phyloP scores from a whole-genome alignment of 2,797 vertebrate species.

The Neopelma chrysocephalum region DNA sequence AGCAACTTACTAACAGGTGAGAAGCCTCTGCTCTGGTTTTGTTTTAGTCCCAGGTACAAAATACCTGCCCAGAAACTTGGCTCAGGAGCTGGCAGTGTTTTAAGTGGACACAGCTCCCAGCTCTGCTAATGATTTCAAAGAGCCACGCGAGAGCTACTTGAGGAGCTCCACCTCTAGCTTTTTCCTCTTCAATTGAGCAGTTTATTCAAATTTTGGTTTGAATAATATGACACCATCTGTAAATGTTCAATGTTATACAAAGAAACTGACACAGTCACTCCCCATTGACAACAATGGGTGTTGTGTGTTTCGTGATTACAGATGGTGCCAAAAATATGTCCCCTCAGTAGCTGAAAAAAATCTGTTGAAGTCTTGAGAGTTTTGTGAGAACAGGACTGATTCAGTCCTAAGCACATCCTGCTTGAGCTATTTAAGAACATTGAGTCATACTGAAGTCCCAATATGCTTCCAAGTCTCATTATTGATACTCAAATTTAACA shows the following conservation, averaged over 20 bases:
- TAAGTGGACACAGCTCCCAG: not conserved
- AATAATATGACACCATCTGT: constrained; percentile 49
- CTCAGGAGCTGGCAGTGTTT: not conserved
- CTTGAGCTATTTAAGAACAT: not conserved
- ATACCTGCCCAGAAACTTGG: not conserved
- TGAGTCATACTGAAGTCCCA: not conserved
- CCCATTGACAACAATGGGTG: not conserved
- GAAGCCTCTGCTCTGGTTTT: not conserved
- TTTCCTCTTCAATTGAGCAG: not conserved
- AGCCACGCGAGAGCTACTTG: not conserved
- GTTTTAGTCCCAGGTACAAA: not conserved
- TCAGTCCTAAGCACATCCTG: not conserved
- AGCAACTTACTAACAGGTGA: not conserved
- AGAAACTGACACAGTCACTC: not conserved
- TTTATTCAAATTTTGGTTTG: constrained; percentile 32
- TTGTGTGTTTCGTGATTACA: not conserved
- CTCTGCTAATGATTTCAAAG: not conserved
- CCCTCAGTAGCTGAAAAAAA: not conserved
- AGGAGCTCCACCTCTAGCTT: not conserved
- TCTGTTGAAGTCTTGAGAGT: not conserved
- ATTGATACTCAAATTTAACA: not conserved
- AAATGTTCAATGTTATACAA: constrained; percentile 17
- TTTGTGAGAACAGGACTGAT: not conserved
- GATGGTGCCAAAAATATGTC: not conserved
- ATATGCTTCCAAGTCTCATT: not conserved